phyloP scores from a whole-genome alignment of 2,797 vertebrate genomes.

The Lemur catta region DNA sequence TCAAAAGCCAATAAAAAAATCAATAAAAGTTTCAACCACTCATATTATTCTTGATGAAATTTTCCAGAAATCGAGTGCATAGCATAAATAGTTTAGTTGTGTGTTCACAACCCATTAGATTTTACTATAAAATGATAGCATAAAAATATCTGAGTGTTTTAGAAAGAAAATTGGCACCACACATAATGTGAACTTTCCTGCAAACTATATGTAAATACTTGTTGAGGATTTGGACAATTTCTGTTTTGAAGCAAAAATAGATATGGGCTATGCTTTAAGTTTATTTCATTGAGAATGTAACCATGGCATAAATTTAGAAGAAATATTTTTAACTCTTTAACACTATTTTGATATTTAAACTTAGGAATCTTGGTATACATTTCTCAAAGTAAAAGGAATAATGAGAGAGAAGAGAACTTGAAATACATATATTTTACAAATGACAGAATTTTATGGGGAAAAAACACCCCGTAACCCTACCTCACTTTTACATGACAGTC shows the following conservation, averaged over 20 bases:
- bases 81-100: slow-evolving; percentile 4
- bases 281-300: background rate
- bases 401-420: background rate
- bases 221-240: background rate
- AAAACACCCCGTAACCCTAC: accelerated
- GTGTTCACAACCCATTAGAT: background rate
- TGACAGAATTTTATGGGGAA: background rate
- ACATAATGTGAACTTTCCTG: background rate
- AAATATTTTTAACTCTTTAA: background rate
- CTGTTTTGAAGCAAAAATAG: background rate
- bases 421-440: background rate
- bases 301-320: background rate
- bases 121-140: background rate
- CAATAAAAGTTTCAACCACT: slow-evolving; percentile 51
- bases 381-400: background rate
- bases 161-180: background rate
- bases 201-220: background rate
- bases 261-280: background rate
- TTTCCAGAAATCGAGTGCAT: slow-evolving; percentile 25
- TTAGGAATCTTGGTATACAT: background rate
- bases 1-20: slow-evolving; percentile 70
- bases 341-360: background rate
- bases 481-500: background rate
- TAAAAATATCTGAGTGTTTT: background rate
- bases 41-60: slow-evolving; percentile 47